Conservation (phyloP, 64 coral and sea anemone genomes). For the Pachyseris speciosa region DNA sequence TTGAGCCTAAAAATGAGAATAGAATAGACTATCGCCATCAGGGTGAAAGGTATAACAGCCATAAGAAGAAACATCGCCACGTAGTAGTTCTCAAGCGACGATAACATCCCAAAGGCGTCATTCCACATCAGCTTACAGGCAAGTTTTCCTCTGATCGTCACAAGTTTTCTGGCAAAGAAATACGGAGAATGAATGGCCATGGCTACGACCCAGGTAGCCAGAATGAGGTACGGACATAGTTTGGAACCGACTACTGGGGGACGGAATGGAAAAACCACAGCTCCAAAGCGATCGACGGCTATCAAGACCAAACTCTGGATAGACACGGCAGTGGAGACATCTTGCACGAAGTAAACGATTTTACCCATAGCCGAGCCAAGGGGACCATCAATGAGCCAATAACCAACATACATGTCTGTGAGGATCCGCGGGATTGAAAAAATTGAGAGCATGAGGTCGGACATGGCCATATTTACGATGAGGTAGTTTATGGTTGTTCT, state of each 20-base stretch:
- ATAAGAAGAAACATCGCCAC: constrained; percentile 7
- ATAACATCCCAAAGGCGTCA: constrained; percentile 2
- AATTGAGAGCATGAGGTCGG: constrained; percentile 23
- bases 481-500: constrained; percentile 31
- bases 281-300: constrained; percentile 50
- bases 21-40: constrained; percentile 28
- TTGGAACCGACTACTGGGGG: background rate
- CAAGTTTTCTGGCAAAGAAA: background rate
- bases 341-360: constrained; percentile 7
- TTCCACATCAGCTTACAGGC: background rate
- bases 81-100: background rate
- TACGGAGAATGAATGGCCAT: constrained; percentile 32
- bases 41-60: background rate
- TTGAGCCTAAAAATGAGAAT: constrained; percentile 4
- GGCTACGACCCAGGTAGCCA: background rate
- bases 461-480: constrained; percentile 45
- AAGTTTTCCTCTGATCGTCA: background rate
- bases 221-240: constrained; percentile 19
- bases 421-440: background rate
- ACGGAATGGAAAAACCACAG: constrained; percentile 26
- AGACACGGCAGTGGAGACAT: constrained; percentile 18
- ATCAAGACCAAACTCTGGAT: constrained; percentile 23
- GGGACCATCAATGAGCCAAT: constrained; percentile 19
- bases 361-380: constrained; percentile 4
- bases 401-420: background rate